phyloP scores from a whole-genome alignment of 1,140 invertebrate genomes.

The Drosophila bocki region DNA sequence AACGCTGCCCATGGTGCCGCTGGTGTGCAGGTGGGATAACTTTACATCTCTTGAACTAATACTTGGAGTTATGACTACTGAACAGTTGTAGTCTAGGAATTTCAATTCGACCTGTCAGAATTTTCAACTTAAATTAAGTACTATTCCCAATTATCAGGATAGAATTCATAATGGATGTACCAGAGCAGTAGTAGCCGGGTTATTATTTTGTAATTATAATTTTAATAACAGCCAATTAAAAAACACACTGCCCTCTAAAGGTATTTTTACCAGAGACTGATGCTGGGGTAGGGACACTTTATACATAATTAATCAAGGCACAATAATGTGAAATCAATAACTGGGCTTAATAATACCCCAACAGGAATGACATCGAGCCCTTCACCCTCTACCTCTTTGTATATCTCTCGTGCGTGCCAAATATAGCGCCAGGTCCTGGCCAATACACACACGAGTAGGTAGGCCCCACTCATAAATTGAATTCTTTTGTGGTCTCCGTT shows the following conservation, averaged over 20 bases:
- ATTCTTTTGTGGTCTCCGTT: conserved; percentile 65
- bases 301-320: conserved; percentile 70
- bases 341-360: conserved; percentile 63
- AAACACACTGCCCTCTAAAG: not conserved
- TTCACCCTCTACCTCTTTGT: not conserved
- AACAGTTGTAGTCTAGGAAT: not conserved
- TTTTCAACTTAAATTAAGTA: not conserved
- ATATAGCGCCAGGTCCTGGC: conserved; percentile 75
- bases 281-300: conserved; percentile 29
- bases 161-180: not conserved
- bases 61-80: not conserved
- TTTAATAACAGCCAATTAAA: not conserved
- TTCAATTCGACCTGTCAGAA: not conserved
- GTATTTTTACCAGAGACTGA: conserved; percentile 13
- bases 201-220: not conserved
- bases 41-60: not conserved
- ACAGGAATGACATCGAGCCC: conserved; percentile 23
- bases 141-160: too few relatives aligned
- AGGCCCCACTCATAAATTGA: conserved; percentile 60
- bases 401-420: conserved; percentile 65
- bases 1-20: conserved; percentile 80
- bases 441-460: conserved; percentile 24
- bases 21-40: conserved; percentile 78
- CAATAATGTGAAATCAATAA: conserved; percentile 80
- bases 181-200: not conserved